A percentile compares a stretch with the other conserved stretches of the same genome.
These are phyloP conservation scores for Ridgeia piscesae DNA, from an alignment of 1,140 invertebrate genomes.

Conservation along the genomic window DNA sequence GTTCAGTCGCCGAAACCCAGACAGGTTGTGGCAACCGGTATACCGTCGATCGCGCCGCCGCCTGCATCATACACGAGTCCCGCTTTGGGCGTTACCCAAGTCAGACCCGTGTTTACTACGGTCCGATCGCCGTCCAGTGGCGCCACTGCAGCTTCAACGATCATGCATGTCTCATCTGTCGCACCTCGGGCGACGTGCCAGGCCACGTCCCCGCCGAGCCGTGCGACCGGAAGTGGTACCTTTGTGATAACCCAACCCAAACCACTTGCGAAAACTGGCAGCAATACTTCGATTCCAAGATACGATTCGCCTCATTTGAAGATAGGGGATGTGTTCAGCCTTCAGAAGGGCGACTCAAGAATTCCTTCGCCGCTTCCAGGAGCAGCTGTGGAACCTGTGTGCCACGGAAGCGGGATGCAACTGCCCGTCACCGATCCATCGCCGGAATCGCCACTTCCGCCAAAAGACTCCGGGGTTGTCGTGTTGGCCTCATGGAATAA, in stretches of 20 bases:
- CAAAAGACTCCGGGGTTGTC: neutral
- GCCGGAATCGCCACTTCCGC: neutral
- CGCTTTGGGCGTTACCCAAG: neutral
- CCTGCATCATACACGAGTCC: neutral
- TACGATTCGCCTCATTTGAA: neutral
- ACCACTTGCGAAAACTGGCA: neutral
- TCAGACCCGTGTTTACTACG: neutral
- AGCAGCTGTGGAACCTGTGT: neutral
- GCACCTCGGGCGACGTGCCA: no score
- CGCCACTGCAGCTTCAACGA: neutral
- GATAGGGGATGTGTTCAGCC: neutral
- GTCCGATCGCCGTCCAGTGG: neutral
- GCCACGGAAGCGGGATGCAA: neutral
- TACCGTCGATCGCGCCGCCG: neutral
- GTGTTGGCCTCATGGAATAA: neutral
- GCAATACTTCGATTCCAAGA: neutral
- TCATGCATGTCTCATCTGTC: neutral
- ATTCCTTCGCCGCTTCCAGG: neutral
- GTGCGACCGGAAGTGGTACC: neutral
- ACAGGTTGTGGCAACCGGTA: neutral
- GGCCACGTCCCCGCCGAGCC: neutral
- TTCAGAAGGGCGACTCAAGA: neutral
- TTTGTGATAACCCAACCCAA: neutral
- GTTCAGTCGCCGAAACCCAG: neutral
- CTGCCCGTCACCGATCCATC: neutral